These are phyloP conservation scores for Zygaena filipendulae DNA, from an alignment of 2,888 invertebrate genomes.

Conservation along the genomic window DNA sequence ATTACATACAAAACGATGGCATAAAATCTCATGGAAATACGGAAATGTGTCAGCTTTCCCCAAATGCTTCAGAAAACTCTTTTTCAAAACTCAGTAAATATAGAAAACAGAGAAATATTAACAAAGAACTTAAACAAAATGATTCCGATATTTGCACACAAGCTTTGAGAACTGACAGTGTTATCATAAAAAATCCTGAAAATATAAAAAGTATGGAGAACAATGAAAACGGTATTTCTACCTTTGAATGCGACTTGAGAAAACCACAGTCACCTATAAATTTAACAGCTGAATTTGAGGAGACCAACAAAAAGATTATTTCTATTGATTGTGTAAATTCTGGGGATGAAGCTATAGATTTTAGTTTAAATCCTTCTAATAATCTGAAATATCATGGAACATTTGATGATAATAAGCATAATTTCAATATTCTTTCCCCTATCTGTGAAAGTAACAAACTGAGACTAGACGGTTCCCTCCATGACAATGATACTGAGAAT, in stretches of 20 bases:
- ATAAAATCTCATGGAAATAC: neutral
- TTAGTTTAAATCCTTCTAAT: slow-evolving; percentile 41
- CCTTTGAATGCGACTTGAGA: slow-evolving; percentile 8
- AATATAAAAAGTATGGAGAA: slow-evolving; percentile 32
- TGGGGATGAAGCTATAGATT: slow-evolving; percentile 37
- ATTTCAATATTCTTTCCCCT: too few species aligned
- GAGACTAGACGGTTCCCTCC: too few species aligned
- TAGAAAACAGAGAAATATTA: slow-evolving; percentile 34
- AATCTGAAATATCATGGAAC: too few species aligned
- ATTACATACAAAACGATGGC: neutral
- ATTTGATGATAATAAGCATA: too few species aligned
- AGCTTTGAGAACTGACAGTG: slow-evolving; percentile 46
- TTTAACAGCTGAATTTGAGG: too few species aligned
- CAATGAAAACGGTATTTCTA: slow-evolving; percentile 12
- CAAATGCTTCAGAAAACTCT: slow-evolving; percentile 16
- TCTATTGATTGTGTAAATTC: too few species aligned
- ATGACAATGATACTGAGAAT: too few species aligned
- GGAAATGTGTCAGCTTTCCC: slow-evolving; percentile 17
- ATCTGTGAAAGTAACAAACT: too few species aligned
- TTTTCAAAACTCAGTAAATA: slow-evolving; percentile 44
- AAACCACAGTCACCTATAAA: too few species aligned
- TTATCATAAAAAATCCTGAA: slow-evolving; percentile 61
- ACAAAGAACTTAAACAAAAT: slow-evolving; percentile 20
- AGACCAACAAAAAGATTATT: too few species aligned
- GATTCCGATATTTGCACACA: slow-evolving; percentile 17